These are phyloP conservation scores for Tachina grossa DNA, from an alignment of 2,888 invertebrate genomes.

Conservation along the genomic window DNA sequence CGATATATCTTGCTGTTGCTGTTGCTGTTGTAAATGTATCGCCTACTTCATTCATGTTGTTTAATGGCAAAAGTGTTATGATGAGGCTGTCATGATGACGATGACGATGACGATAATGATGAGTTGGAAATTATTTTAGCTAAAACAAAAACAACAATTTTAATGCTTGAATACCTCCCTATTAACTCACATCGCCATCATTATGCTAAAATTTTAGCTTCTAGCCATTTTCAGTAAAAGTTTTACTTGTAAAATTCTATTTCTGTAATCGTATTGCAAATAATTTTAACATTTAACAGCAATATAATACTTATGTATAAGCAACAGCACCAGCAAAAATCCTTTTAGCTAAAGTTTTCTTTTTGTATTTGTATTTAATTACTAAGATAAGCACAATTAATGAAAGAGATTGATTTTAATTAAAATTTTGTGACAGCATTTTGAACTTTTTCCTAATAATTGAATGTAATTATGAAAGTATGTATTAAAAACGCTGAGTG, in stretches of 20 bases:
- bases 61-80: conserved; percentile 51
- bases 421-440: conserved; percentile 37
- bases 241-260: conserved; percentile 33
- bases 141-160: conserved; percentile 49
- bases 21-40: conserved; percentile 21
- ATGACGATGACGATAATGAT: conserved; percentile 36
- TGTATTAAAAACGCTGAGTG: not conserved
- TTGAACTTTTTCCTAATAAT: conserved; percentile 4
- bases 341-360: conserved; percentile 39
- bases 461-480: not conserved
- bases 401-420: conserved; percentile 66
- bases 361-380: conserved; percentile 60
- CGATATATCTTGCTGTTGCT: conserved; percentile 33
- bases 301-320: not conserved
- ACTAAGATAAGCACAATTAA: conserved; percentile 66
- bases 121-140: conserved; percentile 54
- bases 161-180: conserved; percentile 45
- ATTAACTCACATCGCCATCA: not conserved
- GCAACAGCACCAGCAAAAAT: conserved; percentile 11
- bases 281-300: conserved; percentile 16
- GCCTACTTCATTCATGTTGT: conserved; percentile 43
- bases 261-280: conserved; percentile 50
- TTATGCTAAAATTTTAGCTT: conserved; percentile 40
- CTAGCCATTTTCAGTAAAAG: conserved; percentile 45
- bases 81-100: conserved; percentile 27